A percentile compares a stretch with the other conserved stretches of the same genome.
phyloP scores from a whole-genome alignment of 2,888 invertebrate genomes.

The Archips crataeganus region DNA sequence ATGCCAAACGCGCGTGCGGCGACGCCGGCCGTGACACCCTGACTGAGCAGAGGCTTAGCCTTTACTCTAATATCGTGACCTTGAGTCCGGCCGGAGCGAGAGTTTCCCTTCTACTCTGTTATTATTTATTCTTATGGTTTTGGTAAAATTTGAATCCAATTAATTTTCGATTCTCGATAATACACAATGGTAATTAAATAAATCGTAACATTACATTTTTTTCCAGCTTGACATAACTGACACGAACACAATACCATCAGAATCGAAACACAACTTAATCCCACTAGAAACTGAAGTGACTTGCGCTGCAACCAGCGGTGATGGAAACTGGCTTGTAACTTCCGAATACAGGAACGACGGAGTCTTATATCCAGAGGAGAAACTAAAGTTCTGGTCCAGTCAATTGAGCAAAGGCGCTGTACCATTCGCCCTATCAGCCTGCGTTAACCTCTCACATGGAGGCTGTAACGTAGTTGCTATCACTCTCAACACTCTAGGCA shows the following conservation, averaged over 20 bases:
- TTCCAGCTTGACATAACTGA: slow-evolving; percentile 80
- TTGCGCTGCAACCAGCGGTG: slow-evolving; percentile 71
- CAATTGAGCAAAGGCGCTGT: slow-evolving; percentile 52
- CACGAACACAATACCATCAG: slow-evolving; percentile 73
- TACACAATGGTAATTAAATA: no score
- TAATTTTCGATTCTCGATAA: no score
- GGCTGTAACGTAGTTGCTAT: slow-evolving; percentile 74
- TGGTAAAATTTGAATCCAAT: no score
- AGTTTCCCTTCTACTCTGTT: no score
- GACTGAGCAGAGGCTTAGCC: no score
- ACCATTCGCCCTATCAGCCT: slow-evolving; percentile 73
- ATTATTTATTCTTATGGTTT: no score
- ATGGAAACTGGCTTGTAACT: slow-evolving; percentile 75
- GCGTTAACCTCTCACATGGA: slow-evolving; percentile 77
- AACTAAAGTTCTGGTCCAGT: slow-evolving; percentile 74
- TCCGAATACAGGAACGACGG: slow-evolving; percentile 80
- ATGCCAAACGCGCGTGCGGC: no score
- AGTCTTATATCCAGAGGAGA: slow-evolving; percentile 74
- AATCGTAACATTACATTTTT: slow-evolving; percentile 1
- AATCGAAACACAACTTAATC: slow-evolving; percentile 68
- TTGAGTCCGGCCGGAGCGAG: no score
- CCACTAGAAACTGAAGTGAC: slow-evolving; percentile 79
- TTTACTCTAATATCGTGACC: no score
- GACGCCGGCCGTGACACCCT: no score
- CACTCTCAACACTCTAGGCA: slow-evolving; percentile 67